Evolutionary conservation across 2,888 invertebrate genomes (phyloP), one percentile per base, ranked within the genome.

Genomic region (Himalopsyche anomala): DNA sequence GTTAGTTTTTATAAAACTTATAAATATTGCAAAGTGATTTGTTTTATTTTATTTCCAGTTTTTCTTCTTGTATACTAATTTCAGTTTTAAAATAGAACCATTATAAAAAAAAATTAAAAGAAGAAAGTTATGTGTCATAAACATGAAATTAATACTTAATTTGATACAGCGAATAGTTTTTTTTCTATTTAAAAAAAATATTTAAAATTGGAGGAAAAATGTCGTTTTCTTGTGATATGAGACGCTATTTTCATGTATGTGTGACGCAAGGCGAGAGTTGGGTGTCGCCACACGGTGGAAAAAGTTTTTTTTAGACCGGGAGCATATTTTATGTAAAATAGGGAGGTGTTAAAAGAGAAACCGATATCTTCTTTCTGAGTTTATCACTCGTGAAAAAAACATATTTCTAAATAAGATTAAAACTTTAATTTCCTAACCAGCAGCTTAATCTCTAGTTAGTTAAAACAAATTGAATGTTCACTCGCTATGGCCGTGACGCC

Each of bases 241-340:
- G 55, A 19, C 54, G 84, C 62, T 56, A 56, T 80, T 42, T 81
- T 81, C 81, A 45, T 81, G 79, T 79, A 79, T 79, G 28, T 69
- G 82, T 56, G 42, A 81, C 36, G 45, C 74, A 80, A 36, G 81
- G 62, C n/a, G 83, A 81, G 79, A 80, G 69, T 56, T 81, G n/a
- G 83, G 81, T 42, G 69, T 38, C 74, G 80, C 81, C 81, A 87
- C 85, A 83, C 81, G 85, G 74, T 17, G 86, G 82, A 80, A 80
- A 45, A 80, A 86, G 81, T 86, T 88, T 62, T 62, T 85, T 86
- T 74, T 54, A 45, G 82, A 82, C 45, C 82, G 80, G 62, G 82
- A 83, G 84, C 87, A 87, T 88, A 88, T 87, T 88, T 85, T 85
- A 88, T 87, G 85, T 69, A 82, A 86, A 88, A 88, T 88, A 85